A percentile compares a stretch with the other conserved stretches of the same genome.
Conservation (phyloP, 2,113 vertebrate genomes). For the Trematocara macrostoma region DNA sequence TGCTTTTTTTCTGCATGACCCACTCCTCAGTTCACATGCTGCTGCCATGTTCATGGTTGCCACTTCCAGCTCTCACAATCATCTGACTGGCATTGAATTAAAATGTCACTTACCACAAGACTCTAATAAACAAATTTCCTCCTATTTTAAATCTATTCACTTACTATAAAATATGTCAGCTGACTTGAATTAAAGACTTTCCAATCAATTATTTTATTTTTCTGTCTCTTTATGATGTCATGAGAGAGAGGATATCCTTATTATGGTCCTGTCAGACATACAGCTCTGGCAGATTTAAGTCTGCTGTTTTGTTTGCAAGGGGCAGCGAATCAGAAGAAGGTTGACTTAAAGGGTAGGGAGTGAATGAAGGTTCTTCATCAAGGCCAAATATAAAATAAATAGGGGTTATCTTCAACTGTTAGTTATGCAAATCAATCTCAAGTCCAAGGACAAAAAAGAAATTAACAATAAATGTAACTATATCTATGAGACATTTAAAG, state of each 20-base stretch:
- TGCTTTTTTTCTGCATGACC: slow-evolving; percentile 22
- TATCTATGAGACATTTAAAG: background rate
- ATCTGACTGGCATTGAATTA: background rate
- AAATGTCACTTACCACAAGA: background rate
- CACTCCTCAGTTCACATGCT: background rate
- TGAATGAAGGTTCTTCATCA: background rate
- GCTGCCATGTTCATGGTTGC: background rate
- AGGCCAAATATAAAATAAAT: background rate
- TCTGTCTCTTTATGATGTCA: background rate
- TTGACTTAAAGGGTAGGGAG: background rate
- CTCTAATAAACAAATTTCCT: background rate
- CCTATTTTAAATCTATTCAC: background rate
- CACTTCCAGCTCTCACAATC: background rate
- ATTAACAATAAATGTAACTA: background rate
- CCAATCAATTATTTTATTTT: background rate
- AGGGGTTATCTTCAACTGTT: background rate
- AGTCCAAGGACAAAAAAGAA: background rate
- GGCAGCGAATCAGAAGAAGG: background rate
- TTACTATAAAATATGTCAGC: background rate
- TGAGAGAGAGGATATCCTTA: background rate
- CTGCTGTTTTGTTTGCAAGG: background rate
- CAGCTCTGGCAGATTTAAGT: background rate
- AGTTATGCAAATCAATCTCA: background rate
- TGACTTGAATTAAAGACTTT: background rate
- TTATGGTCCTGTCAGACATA: background rate